phyloP scores from a whole-genome alignment of 2,888 invertebrate genomes.

The Xylota segnis region DNA sequence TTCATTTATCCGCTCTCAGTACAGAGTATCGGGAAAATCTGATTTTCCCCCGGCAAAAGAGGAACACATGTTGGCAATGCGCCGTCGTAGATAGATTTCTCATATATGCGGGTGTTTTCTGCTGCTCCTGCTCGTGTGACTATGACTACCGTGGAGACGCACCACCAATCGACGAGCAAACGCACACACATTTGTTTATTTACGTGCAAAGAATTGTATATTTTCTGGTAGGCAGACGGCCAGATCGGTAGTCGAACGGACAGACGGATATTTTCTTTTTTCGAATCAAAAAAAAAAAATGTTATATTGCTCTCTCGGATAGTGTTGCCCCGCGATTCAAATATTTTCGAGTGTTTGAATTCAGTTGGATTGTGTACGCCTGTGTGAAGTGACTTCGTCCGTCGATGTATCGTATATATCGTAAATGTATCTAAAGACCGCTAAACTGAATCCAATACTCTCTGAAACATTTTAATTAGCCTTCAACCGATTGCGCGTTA shows the following conservation, averaged over 20 bases:
- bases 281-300: constrained; percentile 34
- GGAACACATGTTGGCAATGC: constrained; percentile 74
- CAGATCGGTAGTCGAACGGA: constrained; percentile 69
- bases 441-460: constrained; percentile 29
- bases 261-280: constrained; percentile 74
- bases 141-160: constrained; percentile 58
- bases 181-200: constrained; percentile 73
- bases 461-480: not conserved
- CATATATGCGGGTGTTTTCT: constrained; percentile 73
- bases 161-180: constrained; percentile 63
- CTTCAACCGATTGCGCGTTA: not conserved
- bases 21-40: constrained; percentile 54
- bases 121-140: constrained; percentile 45
- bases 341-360: constrained; percentile 69
- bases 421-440: constrained; percentile 46
- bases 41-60: constrained; percentile 51
- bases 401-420: constrained; percentile 45
- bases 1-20: constrained; percentile 25
- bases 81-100: constrained; percentile 72
- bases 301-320: constrained; percentile 49
- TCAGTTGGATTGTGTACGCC: constrained; percentile 72
- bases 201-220: constrained; percentile 76
- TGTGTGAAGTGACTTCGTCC: constrained; percentile 71
- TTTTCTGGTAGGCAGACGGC: constrained; percentile 72
- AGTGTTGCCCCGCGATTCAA: constrained; percentile 58